phyloP scores from a whole-genome alignment of 1,140 invertebrate genomes.

The Heliconius nattereri region DNA sequence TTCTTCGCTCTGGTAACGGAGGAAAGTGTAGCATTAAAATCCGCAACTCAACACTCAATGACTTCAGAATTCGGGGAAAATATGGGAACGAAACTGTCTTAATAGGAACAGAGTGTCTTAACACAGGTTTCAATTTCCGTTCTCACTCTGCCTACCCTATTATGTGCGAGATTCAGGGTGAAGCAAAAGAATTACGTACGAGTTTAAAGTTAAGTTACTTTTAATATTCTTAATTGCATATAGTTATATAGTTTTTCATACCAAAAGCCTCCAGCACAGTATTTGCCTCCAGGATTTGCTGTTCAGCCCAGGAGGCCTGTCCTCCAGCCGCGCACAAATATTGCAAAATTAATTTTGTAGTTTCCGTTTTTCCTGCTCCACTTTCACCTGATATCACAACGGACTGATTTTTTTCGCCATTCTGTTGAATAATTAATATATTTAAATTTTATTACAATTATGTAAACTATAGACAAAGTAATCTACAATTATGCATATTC shows the following conservation, averaged over 20 bases:
- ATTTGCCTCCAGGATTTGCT: conserved; percentile 96
- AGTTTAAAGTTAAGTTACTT: too few relatives aligned
- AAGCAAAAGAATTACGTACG: too few relatives aligned
- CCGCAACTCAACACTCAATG: too few relatives aligned
- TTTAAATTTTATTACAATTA: background rate
- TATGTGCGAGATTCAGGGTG: too few relatives aligned
- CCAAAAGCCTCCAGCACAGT: conserved; percentile 96
- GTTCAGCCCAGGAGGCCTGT: conserved; percentile 92
- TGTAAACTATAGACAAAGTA: background rate
- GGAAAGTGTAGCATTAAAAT: too few relatives aligned
- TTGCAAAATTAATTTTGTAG: conserved; percentile 96
- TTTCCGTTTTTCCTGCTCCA: conserved; percentile 98
- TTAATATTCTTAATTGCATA: background rate
- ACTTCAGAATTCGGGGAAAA: too few relatives aligned
- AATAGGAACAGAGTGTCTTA: too few relatives aligned
- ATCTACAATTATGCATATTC: background rate
- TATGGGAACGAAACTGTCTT: too few relatives aligned
- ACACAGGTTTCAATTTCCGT: too few relatives aligned
- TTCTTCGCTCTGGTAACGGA: too few relatives aligned
- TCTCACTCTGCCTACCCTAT: too few relatives aligned
- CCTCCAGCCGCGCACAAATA: conserved; percentile 93
- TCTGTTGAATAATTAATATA: conserved; percentile 48
- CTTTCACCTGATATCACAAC: conserved; percentile 99
- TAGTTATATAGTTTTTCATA: conserved; percentile 65
- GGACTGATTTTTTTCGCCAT: conserved; percentile 86